Evolutionary conservation across 2,113 vertebrate species (phyloP), one percentile per base, ranked within the genome.

Genomic region (Sialia sialis): DNA sequence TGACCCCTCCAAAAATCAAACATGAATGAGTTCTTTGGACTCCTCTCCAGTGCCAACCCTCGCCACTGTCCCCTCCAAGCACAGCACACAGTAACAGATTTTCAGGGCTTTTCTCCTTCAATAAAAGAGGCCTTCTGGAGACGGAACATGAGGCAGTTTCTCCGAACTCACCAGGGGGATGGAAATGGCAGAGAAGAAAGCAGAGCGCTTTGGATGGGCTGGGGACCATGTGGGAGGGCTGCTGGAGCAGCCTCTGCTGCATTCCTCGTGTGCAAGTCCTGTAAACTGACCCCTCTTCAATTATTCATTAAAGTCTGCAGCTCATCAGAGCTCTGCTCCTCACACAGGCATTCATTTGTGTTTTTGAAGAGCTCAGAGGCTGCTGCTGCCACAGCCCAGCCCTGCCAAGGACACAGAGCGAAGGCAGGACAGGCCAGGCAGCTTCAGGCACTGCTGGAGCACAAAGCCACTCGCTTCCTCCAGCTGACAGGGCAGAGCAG

Each of bases 211-310:
- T 19, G 4, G 87, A 46, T 10, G 60, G 56, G 43, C 20, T 1
- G 1, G 68, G n/a, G 8, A 19, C 34, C 43, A 8, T 13, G 94
- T 48, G 27, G 13, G 77, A 89, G 75, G 32, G 82, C 90, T 64
- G 78, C 6, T 39, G 1, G 41, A 90, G 68, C 76, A 81, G 89
- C 41, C 82, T 76, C 77, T 23, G 69, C 86, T 22, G 17, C 93
- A 92, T 94, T 95, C 94, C 95, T 93, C 7, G 0, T 66, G 87
- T 91, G 93, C 79, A 59, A 78, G 78, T 74, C 82, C 90, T 94
- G 96, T 93, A 94, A 97, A 74, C 93, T 89, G 96, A 96, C 93
- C 94, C 87, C 87, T 92, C 76, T 90, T 97, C 95, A 96, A 97
- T 97, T 96, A 97, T 94, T 96, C 94, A 91, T 93, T 29, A 54